phyloP scores from a whole-genome alignment of 2,888 invertebrate species.

The Hoplodrina ambigua region DNA sequence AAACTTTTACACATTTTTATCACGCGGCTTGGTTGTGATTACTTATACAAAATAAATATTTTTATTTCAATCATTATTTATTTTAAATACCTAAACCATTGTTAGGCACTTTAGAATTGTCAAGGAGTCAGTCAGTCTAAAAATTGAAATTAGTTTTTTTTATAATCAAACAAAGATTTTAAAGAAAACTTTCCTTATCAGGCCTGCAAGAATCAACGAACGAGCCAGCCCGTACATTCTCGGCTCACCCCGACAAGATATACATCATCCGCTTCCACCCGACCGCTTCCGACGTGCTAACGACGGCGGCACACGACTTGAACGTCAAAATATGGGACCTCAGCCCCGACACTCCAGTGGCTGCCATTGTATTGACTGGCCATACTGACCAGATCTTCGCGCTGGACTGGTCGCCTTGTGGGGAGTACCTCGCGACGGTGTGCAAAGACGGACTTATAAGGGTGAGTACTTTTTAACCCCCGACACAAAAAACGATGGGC shows the following conservation, averaged over 20 bases:
- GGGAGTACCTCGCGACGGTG: slow-evolving; percentile 95
- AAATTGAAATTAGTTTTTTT: too few species aligned
- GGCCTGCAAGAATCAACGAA: slow-evolving; percentile 95
- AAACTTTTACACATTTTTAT: too few species aligned
- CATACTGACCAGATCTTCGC: slow-evolving; percentile 97
- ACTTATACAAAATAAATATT: too few species aligned
- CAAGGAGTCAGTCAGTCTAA: too few species aligned
- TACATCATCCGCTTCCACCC: slow-evolving; percentile 97
- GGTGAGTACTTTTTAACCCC: slow-evolving; percentile 71
- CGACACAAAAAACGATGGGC: too few species aligned
- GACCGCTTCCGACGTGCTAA: slow-evolving; percentile 95
- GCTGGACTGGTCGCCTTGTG: slow-evolving; percentile 98
- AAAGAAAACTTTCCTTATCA: slow-evolving; percentile 41
- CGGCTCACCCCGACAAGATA: slow-evolving; percentile 97
- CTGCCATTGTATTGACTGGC: slow-evolving; percentile 91
- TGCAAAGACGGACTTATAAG: slow-evolving; percentile 96
- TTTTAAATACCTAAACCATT: too few species aligned
- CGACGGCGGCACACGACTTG: slow-evolving; percentile 97
- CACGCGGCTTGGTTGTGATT: too few species aligned
- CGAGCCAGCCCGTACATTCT: slow-evolving; percentile 91
- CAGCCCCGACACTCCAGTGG: slow-evolving; percentile 75
- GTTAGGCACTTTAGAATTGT: too few species aligned
- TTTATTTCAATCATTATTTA: too few species aligned
- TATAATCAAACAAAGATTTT: too few species aligned
- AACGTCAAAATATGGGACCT: slow-evolving; percentile 97